Evolutionary conservation across 2,888 invertebrate species (phyloP).

Genomic region (Geotrupes spiniger): DNA sequence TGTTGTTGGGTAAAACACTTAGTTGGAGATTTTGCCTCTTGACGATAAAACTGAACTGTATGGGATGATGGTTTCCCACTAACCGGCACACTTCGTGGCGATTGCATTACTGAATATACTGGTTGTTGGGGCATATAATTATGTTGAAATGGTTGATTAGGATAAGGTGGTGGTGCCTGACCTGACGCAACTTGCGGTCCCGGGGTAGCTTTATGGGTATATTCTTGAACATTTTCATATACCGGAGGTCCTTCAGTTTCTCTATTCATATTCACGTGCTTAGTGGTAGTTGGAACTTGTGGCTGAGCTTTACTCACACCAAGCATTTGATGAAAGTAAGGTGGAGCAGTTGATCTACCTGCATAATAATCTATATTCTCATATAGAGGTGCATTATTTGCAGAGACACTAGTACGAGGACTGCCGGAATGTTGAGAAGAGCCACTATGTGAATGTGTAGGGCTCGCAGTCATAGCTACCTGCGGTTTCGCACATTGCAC

Average conservation of each 20-base stretch:
- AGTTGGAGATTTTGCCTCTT: conserved; percentile 26
- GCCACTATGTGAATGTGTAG: conserved; percentile 60
- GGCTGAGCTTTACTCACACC: conserved; percentile 71
- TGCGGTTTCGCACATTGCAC: conserved; percentile 50
- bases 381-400: conserved; percentile 61
- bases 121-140: conserved; percentile 32
- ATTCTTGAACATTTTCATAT: conserved; percentile 47
- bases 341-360: conserved; percentile 50
- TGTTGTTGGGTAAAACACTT: conserved; percentile 47
- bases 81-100: conserved; percentile 24
- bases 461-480: conserved; percentile 50
- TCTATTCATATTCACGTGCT: conserved; percentile 46
- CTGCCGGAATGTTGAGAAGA: conserved; percentile 59
- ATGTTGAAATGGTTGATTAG: conserved; percentile 24
- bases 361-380: conserved; percentile 82
- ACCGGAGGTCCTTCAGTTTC: conserved; percentile 54
- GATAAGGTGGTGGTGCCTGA: conserved; percentile 38
- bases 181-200: conserved; percentile 48
- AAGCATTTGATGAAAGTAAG: conserved; percentile 61
- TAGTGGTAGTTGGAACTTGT: conserved; percentile 66
- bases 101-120: conserved; percentile 43
- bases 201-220: conserved; percentile 42
- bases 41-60: conserved; percentile 13
- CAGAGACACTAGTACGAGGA: conserved; percentile 44
- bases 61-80: conserved; percentile 10